Conservation (phyloP, 2,888 invertebrate species). For the Nasonia oneida region DNA sequence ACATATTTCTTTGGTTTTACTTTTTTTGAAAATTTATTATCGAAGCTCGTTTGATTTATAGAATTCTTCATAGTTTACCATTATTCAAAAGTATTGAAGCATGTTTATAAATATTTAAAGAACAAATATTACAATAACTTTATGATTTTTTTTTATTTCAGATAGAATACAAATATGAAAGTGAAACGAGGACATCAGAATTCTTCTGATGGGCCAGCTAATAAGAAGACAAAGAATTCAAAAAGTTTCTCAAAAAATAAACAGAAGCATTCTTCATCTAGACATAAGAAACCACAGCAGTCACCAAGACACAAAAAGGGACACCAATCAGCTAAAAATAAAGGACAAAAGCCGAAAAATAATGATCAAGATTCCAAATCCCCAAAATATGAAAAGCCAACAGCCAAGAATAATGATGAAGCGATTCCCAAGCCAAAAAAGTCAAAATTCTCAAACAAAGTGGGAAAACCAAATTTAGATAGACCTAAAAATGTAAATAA, state of each 20-base stretch:
- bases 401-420: constrained; percentile 17
- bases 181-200: constrained; percentile 34
- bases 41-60: not conserved
- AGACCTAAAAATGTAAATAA: constrained; percentile 46
- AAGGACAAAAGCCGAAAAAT: not conserved
- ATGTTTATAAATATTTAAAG: not conserved
- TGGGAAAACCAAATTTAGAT: constrained; percentile 53
- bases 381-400: constrained; percentile 53
- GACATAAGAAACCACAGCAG: not conserved
- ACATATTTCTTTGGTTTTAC: not conserved
- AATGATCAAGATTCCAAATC: constrained; percentile 26
- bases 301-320: not conserved
- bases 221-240: constrained; percentile 47
- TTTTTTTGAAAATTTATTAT: not conserved
- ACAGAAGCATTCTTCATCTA: not conserved
- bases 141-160: not conserved
- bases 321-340: not conserved
- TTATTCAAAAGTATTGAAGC: not conserved
- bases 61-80: not conserved
- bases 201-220: constrained; percentile 1
- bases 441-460: constrained; percentile 23
- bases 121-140: not conserved
- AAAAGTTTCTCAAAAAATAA: constrained; percentile 30
- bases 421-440: constrained; percentile 35
- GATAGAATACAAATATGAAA: constrained; percentile 21